These are phyloP conservation scores for Psittacara wagleri DNA, from an alignment of 2,113 vertebrate species.

Conservation along the genomic window DNA sequence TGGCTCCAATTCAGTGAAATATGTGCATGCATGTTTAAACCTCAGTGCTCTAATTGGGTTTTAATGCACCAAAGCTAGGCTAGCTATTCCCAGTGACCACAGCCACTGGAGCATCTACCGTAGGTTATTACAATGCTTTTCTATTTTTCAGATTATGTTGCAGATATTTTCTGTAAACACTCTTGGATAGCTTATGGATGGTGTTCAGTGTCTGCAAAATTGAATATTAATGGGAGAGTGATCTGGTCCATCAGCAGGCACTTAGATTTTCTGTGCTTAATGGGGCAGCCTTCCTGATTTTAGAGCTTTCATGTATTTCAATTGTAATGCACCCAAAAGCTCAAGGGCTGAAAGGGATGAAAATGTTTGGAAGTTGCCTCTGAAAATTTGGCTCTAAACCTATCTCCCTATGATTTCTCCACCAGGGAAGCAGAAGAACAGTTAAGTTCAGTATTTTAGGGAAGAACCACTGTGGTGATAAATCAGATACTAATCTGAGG, in stretches of 20 bases:
- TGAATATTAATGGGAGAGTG: not conserved
- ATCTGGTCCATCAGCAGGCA: not conserved
- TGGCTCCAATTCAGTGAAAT: not conserved
- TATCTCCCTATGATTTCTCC: slow-evolving; percentile 12
- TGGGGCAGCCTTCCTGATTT: not conserved
- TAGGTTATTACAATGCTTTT: not conserved
- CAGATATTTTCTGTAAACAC: not conserved
- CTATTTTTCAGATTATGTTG: not conserved
- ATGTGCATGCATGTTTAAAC: not conserved
- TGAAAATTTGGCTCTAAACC: slow-evolving; percentile 8
- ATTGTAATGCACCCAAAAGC: not conserved
- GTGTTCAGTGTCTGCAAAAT: not conserved
- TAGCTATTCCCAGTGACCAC: not conserved
- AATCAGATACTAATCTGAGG: slow-evolving; percentile 55
- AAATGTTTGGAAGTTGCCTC: not conserved
- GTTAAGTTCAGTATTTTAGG: slow-evolving; percentile 4
- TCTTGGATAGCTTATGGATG: not conserved
- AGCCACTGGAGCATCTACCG: not conserved
- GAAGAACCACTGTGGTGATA: slow-evolving; percentile 12
- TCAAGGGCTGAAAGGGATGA: not conserved
- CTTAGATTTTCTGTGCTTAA: not conserved
- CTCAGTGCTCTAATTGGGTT: not conserved
- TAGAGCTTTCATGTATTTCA: not conserved
- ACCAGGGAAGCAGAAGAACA: not conserved
- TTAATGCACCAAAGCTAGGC: not conserved